Conservation (phyloP, 2,113 vertebrate genomes). For the Spea bombifrons region DNA sequence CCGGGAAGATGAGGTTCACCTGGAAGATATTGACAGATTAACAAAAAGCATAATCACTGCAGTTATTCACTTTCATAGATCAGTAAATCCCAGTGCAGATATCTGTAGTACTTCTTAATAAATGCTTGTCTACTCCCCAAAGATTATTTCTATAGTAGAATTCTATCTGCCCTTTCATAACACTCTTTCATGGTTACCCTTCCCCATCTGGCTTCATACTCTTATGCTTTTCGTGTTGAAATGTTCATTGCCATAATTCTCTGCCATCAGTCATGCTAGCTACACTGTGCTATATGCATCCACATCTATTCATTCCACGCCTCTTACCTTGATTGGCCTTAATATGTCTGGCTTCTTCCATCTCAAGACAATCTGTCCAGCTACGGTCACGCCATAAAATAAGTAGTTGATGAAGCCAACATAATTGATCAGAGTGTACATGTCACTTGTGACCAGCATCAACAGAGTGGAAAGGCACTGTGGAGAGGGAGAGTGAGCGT, state of each 20-base stretch:
- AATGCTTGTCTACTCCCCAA: too few relatives aligned
- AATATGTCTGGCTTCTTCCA: slow-evolving; percentile 76
- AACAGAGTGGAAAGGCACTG: slow-evolving; percentile 87
- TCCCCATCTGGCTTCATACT: neutral
- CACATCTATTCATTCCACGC: neutral
- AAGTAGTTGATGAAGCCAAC: slow-evolving; percentile 96
- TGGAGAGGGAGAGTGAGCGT: neutral
- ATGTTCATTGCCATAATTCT: too few relatives aligned
- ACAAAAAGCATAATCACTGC: neutral
- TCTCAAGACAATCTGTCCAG: slow-evolving; percentile 86
- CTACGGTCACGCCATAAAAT: slow-evolving; percentile 87
- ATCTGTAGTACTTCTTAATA: too few relatives aligned
- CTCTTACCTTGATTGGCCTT: slow-evolving; percentile 83
- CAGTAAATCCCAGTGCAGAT: too few relatives aligned
- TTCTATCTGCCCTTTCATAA: neutral
- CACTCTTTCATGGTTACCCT: neutral
- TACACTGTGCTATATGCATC: neutral
- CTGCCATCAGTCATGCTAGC: too few relatives aligned
- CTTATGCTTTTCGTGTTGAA: too few relatives aligned
- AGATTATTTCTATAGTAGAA: too few relatives aligned
- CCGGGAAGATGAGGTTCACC: slow-evolving; percentile 82
- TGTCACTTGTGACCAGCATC: slow-evolving; percentile 92
- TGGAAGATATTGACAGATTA: slow-evolving; percentile 50
- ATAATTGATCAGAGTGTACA: slow-evolving; percentile 93
- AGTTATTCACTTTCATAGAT: neutral